These are phyloP conservation scores for Zaprionus vittiger DNA, from an alignment of 1,140 invertebrate species.

Conservation along the genomic window DNA sequence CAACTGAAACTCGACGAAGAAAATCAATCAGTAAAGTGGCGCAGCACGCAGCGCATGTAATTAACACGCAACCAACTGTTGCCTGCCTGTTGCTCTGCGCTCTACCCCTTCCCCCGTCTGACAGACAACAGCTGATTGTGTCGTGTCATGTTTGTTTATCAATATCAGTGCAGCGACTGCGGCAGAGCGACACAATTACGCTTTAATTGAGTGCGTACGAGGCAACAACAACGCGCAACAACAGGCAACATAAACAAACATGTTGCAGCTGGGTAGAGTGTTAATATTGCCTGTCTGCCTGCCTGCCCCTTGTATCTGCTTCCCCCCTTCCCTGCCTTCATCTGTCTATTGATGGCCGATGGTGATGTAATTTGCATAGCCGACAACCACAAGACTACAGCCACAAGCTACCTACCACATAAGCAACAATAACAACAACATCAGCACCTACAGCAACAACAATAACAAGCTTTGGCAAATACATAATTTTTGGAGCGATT, in stretches of 20 bases:
- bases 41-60: constrained; percentile 52
- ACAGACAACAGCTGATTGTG: constrained; percentile 44
- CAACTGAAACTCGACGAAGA: constrained; percentile 20
- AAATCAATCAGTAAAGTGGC: constrained; percentile 59
- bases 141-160: constrained; percentile 48
- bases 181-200: constrained; percentile 61
- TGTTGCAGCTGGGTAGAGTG: constrained; percentile 30
- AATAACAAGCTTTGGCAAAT: constrained; percentile 39
- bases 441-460: constrained; percentile 7
- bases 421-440: constrained; percentile 43
- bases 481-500: constrained; percentile 70
- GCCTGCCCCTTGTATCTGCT: too few relatives aligned
- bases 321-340: too few relatives aligned
- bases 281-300: constrained; percentile 5
- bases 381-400: constrained; percentile 44
- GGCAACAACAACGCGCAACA: constrained; percentile 18
- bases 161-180: constrained; percentile 28
- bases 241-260: constrained; percentile 45
- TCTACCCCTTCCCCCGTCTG: background rate
- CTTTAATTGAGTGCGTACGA: constrained; percentile 65
- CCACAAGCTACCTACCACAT: constrained; percentile 48
- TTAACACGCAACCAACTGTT: constrained; percentile 75
- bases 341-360: constrained; percentile 37
- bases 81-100: constrained; percentile 28
- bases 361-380: constrained; percentile 80